Evolutionary conservation across 2,113 vertebrate species (phyloP).

Genomic region (Pseudopodoces humilis): DNA sequence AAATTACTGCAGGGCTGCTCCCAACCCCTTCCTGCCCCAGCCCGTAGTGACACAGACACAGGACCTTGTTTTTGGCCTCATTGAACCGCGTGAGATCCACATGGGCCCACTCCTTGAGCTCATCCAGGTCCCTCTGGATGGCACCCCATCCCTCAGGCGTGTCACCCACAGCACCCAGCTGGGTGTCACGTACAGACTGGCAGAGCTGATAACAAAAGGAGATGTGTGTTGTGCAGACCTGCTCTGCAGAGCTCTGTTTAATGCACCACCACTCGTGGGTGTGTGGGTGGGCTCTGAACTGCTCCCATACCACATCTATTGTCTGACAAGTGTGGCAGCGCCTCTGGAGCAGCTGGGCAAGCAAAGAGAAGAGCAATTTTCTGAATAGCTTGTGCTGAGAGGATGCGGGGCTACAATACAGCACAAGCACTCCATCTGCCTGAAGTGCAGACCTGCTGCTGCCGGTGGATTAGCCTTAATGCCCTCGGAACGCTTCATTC

Average conservation of each 20-base stretch:
- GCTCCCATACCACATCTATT: background rate
- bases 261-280: background rate
- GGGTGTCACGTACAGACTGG: background rate
- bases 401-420: background rate
- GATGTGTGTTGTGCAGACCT: fast-evolving
- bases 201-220: background rate
- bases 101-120: background rate
- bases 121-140: background rate
- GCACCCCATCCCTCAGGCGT: background rate
- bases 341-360: background rate
- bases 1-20: background rate
- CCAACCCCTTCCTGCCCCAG: background rate
- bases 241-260: background rate
- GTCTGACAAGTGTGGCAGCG: background rate
- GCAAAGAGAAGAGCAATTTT: background rate
- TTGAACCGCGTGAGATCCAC: background rate
- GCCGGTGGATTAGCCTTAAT: background rate
- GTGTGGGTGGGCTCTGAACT: fast-evolving
- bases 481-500: background rate
- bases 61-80: background rate
- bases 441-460: constrained; percentile 21
- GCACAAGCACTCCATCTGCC: constrained; percentile 38
- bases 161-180: background rate
- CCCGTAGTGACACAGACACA: background rate
- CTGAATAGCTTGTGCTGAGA: background rate